Percentiles rank a stretch among this genome's conserved stretches.
Evolutionary conservation across 2,888 invertebrate genomes (phyloP).

Genomic region (Alentia gelatinosa): DNA sequence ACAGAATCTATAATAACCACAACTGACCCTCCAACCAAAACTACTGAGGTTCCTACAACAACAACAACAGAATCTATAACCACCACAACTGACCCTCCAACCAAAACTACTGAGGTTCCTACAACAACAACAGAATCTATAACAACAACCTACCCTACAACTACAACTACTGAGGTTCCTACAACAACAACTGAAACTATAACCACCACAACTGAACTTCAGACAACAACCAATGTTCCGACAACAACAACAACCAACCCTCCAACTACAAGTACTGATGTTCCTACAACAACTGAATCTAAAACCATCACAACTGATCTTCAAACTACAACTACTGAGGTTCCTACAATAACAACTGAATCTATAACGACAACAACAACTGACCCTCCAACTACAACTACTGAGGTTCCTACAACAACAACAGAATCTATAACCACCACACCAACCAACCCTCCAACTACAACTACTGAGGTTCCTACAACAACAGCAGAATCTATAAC

Average conservation of each 20-base stretch:
- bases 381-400: neutral
- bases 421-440: neutral
- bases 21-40: too few relatives aligned
- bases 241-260: neutral
- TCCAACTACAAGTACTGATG: neutral
- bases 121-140: too few relatives aligned
- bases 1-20: too few relatives aligned
- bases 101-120: too few relatives aligned
- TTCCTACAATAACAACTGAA: neutral
- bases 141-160: too few relatives aligned
- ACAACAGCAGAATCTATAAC: neutral
- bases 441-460: neutral
- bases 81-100: too few relatives aligned
- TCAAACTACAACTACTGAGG: neutral
- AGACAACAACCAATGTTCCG: neutral
- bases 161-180: neutral
- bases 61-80: too few relatives aligned
- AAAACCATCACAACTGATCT: neutral
- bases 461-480: neutral
- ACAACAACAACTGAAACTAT: neutral
- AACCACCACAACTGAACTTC: neutral
- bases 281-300: neutral
- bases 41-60: too few relatives aligned
- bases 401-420: neutral
- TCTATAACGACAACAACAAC: neutral